Percentiles rank a stretch among this genome's conserved stretches.
phyloP scores from a whole-genome alignment of 2,888 invertebrate species.

The Abrostola tripartita region DNA sequence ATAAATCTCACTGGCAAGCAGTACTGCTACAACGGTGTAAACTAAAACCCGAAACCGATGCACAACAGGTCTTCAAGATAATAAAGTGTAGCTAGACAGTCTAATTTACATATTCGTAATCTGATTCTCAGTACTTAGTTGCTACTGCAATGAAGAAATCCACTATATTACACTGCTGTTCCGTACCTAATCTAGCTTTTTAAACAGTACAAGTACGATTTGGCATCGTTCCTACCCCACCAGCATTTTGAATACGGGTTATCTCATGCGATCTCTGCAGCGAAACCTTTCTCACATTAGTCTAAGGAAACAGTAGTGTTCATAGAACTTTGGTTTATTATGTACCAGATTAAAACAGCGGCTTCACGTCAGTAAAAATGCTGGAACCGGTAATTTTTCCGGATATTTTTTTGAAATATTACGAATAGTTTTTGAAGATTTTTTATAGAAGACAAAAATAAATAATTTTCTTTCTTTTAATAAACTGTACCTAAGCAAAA shows the following conservation, averaged over 20 bases:
- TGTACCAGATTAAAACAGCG: neutral
- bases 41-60: too few relatives aligned
- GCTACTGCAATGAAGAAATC: conserved; percentile 9
- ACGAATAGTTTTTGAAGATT: too few relatives aligned
- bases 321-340: neutral
- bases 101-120: neutral
- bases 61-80: too few relatives aligned
- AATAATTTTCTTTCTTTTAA: too few relatives aligned
- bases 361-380: neutral
- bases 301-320: neutral
- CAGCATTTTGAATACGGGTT: neutral
- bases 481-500: too few relatives aligned
- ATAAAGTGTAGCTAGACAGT: too few relatives aligned
- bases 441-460: too few relatives aligned
- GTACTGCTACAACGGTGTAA: too few relatives aligned
- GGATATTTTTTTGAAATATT: too few relatives aligned
- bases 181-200: conserved; percentile 29
- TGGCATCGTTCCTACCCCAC: conserved; percentile 12
- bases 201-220: conserved; percentile 6
- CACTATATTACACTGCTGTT: conserved; percentile 14
- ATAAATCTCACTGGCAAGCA: too few relatives aligned
- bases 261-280: neutral
- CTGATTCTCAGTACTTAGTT: neutral
- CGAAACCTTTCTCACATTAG: neutral
- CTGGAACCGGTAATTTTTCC: too few relatives aligned